Evolutionary conservation across 2,113 vertebrate species (phyloP).

Genomic region (Hyperoodon ampullatus): DNA sequence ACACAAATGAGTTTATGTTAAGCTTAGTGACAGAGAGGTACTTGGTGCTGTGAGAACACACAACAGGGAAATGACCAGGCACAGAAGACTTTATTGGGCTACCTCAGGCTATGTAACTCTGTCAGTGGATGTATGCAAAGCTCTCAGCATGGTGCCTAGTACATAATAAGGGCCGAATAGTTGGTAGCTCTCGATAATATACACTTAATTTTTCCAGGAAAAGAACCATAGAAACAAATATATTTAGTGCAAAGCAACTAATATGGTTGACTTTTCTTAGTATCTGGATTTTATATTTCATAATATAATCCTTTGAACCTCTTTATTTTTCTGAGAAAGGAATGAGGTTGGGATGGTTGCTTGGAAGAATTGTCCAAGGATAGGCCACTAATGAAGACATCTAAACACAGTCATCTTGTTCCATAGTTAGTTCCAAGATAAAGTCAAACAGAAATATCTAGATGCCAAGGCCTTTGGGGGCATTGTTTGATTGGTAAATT

Average conservation of each 20-base stretch:
- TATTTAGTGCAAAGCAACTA: slow-evolving; percentile 8
- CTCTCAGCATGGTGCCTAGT: not conserved
- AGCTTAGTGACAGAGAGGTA: not conserved
- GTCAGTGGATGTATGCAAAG: not conserved
- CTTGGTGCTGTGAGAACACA: not conserved
- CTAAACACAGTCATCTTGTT: slow-evolving; percentile 11
- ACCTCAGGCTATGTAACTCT: not conserved
- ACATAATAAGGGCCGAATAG: not conserved
- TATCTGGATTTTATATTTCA: slow-evolving; percentile 18
- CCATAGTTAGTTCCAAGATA: slow-evolving; percentile 18
- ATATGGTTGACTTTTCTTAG: not conserved
- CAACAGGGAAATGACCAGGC: not conserved
- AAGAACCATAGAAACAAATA: not conserved
- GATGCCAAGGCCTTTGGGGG: slow-evolving; percentile 29
- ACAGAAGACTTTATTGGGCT: not conserved
- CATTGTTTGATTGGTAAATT: slow-evolving; percentile 68
- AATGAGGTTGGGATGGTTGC: not conserved
- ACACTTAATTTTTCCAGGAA: not conserved
- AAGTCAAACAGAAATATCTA: slow-evolving; percentile 58
- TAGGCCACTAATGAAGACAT: slow-evolving; percentile 18
- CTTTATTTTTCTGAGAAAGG: slow-evolving; percentile 49
- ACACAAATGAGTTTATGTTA: not conserved
- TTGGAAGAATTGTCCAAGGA: not conserved
- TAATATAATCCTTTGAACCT: not conserved
- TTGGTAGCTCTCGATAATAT: not conserved